phyloP scores from a whole-genome alignment of 1,140 invertebrate species.

The Lepidurus packardi region DNA sequence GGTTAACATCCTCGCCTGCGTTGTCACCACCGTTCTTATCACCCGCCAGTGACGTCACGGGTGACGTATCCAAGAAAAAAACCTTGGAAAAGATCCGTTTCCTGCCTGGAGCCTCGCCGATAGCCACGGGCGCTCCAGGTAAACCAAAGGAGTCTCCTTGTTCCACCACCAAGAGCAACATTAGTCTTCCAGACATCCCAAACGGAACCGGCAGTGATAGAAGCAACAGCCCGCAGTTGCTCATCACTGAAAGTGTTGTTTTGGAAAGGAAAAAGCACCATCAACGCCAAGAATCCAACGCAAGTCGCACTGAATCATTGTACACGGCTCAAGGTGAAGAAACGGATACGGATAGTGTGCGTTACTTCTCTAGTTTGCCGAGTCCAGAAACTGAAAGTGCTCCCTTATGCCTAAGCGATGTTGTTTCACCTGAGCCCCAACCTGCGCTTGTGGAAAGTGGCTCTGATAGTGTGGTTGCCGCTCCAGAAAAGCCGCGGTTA shows the following conservation, averaged over 20 bases:
- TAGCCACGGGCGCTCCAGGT: too few relatives aligned
- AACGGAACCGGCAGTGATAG: not conserved
- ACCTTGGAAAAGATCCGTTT: not conserved
- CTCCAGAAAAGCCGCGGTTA: not conserved
- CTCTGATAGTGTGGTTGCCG: not conserved
- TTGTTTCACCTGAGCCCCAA: not conserved
- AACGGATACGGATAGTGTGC: not conserved
- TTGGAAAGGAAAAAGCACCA: not conserved
- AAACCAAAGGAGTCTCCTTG: too few relatives aligned
- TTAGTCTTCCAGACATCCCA: conserved; percentile 2
- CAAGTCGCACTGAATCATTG: not conserved
- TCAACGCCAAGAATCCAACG: not conserved
- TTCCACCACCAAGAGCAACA: not conserved
- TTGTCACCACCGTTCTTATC: not conserved
- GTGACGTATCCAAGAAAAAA: not conserved
- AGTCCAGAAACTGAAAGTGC: not conserved
- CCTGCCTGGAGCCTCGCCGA: too few relatives aligned
- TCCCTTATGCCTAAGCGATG: not conserved
- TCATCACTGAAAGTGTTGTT: not conserved
- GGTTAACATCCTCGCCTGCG: not conserved
- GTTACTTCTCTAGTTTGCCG: not conserved
- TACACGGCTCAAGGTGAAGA: not conserved
- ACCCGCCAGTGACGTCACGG: not conserved
- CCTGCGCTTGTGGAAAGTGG: not conserved
- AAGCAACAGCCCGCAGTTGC: not conserved